phyloP scores from a whole-genome alignment of 2,797 vertebrate genomes.

The Clamator glandarius region DNA sequence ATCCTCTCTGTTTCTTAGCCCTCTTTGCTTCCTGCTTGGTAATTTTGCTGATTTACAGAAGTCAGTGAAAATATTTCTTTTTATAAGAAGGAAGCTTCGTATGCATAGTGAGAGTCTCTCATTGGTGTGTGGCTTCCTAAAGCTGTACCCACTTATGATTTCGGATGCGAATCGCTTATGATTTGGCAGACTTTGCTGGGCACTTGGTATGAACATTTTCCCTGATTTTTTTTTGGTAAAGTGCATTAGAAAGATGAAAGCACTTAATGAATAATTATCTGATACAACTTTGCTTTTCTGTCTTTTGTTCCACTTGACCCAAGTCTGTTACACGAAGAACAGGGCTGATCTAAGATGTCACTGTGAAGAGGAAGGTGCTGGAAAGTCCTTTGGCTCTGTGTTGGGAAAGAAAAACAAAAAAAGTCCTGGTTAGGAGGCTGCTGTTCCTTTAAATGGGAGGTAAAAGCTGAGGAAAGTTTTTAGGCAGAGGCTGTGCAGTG shows the following conservation, averaged over 20 bases:
- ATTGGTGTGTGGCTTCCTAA: not conserved
- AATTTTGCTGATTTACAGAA: not conserved
- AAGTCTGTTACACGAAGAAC: not conserved
- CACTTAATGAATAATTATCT: not conserved
- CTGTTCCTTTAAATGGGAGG: not conserved
- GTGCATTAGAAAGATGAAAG: not conserved
- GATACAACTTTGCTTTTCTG: not conserved
- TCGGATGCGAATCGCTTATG: not conserved
- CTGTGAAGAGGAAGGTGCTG: not conserved
- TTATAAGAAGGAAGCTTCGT: not conserved
- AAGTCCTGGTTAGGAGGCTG: not conserved
- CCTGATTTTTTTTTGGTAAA: not conserved
- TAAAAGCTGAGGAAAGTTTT: not conserved
- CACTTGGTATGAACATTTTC: not conserved
- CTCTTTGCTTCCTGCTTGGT: not conserved
- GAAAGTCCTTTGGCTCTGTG: not conserved
- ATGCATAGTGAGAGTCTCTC: not conserved
- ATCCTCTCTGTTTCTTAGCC: not conserved
- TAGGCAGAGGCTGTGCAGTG: not conserved
- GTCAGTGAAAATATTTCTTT: not conserved
- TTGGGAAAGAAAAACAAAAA: not conserved
- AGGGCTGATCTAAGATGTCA: not conserved
- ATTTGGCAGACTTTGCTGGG: not conserved
- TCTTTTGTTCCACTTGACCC: not conserved
- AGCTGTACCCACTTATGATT: not conserved